Evolutionary conservation across 2,113 vertebrate species (phyloP).

Genomic region (Gila orcuttii): DNA sequence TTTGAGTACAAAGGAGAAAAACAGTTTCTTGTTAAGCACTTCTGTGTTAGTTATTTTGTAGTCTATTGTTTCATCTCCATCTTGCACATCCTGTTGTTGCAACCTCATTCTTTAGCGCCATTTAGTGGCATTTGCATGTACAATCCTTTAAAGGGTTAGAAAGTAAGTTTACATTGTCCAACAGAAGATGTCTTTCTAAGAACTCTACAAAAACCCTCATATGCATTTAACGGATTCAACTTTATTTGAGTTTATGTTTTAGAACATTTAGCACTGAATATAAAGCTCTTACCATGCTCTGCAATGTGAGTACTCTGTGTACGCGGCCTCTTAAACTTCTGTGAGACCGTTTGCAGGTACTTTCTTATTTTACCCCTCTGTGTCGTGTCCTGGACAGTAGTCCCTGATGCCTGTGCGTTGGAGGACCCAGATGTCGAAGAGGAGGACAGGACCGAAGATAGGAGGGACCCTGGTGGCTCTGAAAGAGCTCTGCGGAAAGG

Average conservation of each 20-base stretch:
- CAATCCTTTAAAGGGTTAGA: not conserved
- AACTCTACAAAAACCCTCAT: not conserved
- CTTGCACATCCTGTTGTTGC: conserved; percentile 24
- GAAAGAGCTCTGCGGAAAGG: conserved; percentile 86
- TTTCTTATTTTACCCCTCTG: conserved; percentile 76
- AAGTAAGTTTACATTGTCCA: not conserved
- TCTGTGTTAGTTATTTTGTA: not conserved
- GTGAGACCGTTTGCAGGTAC: conserved; percentile 78
- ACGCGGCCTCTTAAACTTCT: conserved; percentile 75
- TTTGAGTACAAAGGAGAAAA: not conserved
- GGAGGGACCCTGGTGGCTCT: conserved; percentile 73
- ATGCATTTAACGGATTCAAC: not conserved
- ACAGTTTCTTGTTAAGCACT: not conserved
- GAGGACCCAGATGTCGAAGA: conserved; percentile 52
- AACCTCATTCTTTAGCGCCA: conserved; percentile 6
- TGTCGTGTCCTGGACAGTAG: conserved; percentile 62
- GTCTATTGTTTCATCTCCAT: not conserved
- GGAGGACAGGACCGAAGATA: conserved; percentile 50
- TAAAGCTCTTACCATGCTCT: conserved; percentile 58
- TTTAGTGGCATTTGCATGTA: not conserved
- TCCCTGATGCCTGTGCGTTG: conserved; percentile 54
- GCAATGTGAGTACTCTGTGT: conserved; percentile 55
- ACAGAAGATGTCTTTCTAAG: not conserved
- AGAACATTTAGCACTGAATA: not conserved
- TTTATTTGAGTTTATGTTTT: not conserved